phyloP scores from a whole-genome alignment of 2,888 invertebrate species.

The Pammene aurita region DNA sequence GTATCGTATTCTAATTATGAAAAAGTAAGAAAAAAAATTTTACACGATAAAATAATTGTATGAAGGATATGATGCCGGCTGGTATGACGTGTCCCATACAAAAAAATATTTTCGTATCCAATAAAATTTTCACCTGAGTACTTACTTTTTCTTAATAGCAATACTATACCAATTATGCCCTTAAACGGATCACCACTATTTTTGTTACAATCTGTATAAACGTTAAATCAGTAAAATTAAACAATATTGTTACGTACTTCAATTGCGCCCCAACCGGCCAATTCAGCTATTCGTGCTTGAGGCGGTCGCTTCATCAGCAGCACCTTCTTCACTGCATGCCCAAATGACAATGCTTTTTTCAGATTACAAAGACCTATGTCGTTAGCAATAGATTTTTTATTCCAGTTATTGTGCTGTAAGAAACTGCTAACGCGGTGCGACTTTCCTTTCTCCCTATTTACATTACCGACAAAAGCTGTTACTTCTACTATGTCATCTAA shows the following conservation, averaged over 20 bases:
- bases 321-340: not conserved
- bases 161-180: too few species aligned
- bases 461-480: not conserved
- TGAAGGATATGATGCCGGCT: too few species aligned
- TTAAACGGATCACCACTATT: too few species aligned
- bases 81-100: too few species aligned
- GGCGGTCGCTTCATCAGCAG: constrained; percentile 9
- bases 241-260: constrained; percentile 1
- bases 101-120: too few species aligned
- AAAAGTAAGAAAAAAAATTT: too few species aligned
- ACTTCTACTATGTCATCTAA: not conserved
- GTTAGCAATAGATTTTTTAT: not conserved
- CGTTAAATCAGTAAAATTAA: not conserved
- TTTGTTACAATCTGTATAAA: too few species aligned
- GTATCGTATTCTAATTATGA: too few species aligned
- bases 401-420: not conserved
- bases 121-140: too few species aligned
- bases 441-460: not conserved
- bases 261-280: constrained; percentile 9
- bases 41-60: too few species aligned
- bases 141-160: too few species aligned
- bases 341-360: not conserved
- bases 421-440: not conserved
- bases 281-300: not conserved
- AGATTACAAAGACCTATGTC: constrained; percentile 7